These are phyloP conservation scores for Dione juno DNA, from an alignment of 2,888 invertebrate genomes.

Conservation along the genomic window DNA sequence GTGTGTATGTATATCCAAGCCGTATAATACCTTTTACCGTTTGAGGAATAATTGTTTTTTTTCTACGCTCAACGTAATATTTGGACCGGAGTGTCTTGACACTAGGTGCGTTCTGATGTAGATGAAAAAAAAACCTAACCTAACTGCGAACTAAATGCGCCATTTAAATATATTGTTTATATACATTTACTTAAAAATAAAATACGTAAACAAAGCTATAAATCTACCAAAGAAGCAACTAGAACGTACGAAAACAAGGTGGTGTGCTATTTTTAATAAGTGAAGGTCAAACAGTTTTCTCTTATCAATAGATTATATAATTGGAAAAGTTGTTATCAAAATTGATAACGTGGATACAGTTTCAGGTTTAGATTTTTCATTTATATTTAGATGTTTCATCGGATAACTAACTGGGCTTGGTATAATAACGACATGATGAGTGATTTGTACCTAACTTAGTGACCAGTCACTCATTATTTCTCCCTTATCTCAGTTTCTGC, in stretches of 20 bases:
- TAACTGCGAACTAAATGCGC: not conserved
- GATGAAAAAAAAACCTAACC: too few relatives aligned
- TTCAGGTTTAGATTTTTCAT: not conserved
- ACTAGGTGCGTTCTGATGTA: not conserved
- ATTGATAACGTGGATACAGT: not conserved
- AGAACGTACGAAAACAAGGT: slow-evolving; percentile 1
- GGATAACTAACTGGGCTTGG: too few relatives aligned
- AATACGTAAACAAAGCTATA: slow-evolving; percentile 10
- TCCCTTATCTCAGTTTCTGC: too few relatives aligned
- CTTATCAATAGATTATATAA: slow-evolving; percentile 1
- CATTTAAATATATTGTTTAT: slow-evolving; percentile 1
- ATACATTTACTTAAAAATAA: not conserved
- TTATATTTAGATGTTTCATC: too few relatives aligned
- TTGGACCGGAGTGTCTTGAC: too few relatives aligned
- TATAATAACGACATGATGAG: not conserved
- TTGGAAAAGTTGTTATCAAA: not conserved
- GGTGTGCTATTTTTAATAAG: slow-evolving; percentile 9
- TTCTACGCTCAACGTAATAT: too few relatives aligned
- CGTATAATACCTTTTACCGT: too few relatives aligned
- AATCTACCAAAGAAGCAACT: not conserved
- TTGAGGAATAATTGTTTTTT: too few relatives aligned
- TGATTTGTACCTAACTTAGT: not conserved
- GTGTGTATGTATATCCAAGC: too few relatives aligned
- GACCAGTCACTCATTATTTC: too few relatives aligned
- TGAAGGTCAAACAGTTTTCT: slow-evolving; percentile 2